Evolutionary conservation across 2,797 vertebrate genomes (phyloP).

Genomic region (Bradypus variegatus): DNA sequence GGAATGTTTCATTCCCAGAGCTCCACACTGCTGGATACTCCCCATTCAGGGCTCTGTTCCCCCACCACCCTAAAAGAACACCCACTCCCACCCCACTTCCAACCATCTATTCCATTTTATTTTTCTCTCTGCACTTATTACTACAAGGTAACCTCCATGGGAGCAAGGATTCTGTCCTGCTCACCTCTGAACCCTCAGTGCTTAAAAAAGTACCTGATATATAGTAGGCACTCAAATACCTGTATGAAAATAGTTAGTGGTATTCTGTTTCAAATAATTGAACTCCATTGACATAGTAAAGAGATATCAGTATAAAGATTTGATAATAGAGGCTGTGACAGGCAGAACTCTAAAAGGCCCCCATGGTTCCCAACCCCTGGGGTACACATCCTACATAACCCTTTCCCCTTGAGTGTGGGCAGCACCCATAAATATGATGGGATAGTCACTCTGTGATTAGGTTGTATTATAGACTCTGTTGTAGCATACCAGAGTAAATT

Average conservation of each 20-base stretch:
- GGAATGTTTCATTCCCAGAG: background rate
- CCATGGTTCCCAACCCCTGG: background rate
- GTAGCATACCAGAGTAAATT: background rate
- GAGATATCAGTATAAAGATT: background rate
- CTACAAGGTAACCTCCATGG: background rate
- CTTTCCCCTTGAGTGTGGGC: background rate
- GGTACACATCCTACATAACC: background rate
- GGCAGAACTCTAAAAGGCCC: background rate
- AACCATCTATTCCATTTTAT: background rate
- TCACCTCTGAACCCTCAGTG: background rate
- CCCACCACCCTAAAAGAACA: background rate
- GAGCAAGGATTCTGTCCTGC: background rate
- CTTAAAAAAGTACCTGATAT: background rate
- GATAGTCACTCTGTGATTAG: background rate
- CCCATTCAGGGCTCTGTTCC: background rate
- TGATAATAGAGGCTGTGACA: background rate
- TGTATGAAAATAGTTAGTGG: background rate
- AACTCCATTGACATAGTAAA: background rate
- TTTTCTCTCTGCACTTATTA: background rate
- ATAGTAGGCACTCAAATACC: background rate
- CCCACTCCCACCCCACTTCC: background rate
- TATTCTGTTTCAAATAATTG: background rate
- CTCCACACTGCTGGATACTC: background rate
- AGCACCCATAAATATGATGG: background rate
- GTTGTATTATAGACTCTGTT: background rate